Base-by-base conservation (phyloP, 1,140 invertebrate species). In the Ceratosolen solmsi region DNA sequence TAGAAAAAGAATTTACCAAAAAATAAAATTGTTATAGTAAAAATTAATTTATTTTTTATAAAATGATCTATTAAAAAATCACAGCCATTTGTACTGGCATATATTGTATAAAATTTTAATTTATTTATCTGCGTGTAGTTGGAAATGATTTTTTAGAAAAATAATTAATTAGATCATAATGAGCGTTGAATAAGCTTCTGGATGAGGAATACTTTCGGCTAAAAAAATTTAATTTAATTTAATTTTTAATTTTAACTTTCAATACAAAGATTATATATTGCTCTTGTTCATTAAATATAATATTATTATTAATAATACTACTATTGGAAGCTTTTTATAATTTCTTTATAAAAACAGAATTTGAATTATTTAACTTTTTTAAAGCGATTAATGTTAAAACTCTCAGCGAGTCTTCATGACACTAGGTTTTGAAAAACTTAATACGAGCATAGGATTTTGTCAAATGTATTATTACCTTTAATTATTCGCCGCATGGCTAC, bases 401-500 rank as follows among this genome's bases (percentile, higher is more conserved):
- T 74, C 38, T 54, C 17, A 8, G 20, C 20, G 49, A 58, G 27
- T 30, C 3, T 51, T 25, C n/a, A 20, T 51, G 9, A 36, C 27
- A 36, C n/a, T 72, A 72, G n/a, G 11, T 20, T 70, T 72, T 51
- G 36, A 38, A 73, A 73, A 54, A 30, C 25, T 54, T 51, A 73
- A 73, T 54, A 30, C 51, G 36, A 70, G 30, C 33, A 68, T 33
- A 56, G 17, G 54, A 75, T 70, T 79, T 68, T 70, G 15, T 71
- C 51, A 68, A 65, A 72, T 46, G n/a, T 49, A 75, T 54, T 54
- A 54, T 92, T 89, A 96, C 95, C 95, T 93, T 95, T 93, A 79
- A 94, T 92, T 85, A 95, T 95, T 84, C 94, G 93, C 82, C 93
- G 90, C 30, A 94, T 93, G 51, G 94, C 94, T 89, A 95, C 94